Evolutionary conservation across 2,888 invertebrate genomes (phyloP).

Genomic region (Caenorhabditis drosophilae): DNA sequence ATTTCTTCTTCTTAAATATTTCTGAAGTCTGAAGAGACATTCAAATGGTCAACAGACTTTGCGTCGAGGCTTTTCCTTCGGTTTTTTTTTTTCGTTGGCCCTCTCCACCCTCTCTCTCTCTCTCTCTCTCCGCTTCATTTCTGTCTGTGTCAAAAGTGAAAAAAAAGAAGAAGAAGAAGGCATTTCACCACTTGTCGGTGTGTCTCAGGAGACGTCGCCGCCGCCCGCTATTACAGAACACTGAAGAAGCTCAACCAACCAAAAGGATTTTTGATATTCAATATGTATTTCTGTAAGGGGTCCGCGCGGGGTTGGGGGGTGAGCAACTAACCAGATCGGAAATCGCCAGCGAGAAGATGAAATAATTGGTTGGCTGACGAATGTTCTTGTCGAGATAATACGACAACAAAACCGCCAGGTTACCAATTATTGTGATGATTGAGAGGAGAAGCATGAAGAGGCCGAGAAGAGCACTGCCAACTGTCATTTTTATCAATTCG

Average conservation of each 20-base stretch:
- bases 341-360: constrained; percentile 96
- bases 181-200: constrained; percentile 35
- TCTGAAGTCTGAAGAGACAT: no score
- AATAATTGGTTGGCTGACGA: constrained; percentile 97
- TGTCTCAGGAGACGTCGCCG: constrained; percentile 27
- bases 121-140: no score
- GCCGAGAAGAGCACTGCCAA: constrained; percentile 36
- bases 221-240: neutral
- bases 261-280: no score
- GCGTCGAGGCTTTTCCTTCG: no score
- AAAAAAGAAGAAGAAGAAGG: constrained; percentile 9
- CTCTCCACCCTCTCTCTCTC: no score
- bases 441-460: constrained; percentile 56
- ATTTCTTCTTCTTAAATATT: no score
- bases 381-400: constrained; percentile 71
- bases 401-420: constrained; percentile 77
- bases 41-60: no score
- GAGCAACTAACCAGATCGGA: constrained; percentile 74
- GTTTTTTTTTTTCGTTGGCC: no score
- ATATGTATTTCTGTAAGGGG: no score
- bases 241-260: no score
- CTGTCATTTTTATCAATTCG: constrained; percentile 13
- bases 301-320: no score
- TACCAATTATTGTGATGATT: constrained; percentile 75
- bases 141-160: constrained; percentile 30